Evolutionary conservation across 1,140 invertebrate species (phyloP), one percentile per base, ranked within the genome.

Genomic region (Drosophila bocki): DNA sequence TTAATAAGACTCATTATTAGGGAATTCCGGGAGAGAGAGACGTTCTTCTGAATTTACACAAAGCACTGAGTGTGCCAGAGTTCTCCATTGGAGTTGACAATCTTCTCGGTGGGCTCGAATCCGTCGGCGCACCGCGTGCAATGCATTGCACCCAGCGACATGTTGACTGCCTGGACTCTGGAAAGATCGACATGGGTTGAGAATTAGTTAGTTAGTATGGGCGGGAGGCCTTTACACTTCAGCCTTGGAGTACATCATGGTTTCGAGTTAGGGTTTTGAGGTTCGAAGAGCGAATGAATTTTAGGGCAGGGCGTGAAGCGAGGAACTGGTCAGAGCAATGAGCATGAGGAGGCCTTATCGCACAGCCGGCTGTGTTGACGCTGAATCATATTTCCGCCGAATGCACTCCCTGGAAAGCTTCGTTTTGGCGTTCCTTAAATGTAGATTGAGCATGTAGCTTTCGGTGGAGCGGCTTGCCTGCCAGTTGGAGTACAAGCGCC

Each of bases 21-120:
- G 8, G 13, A 3, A 13, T n/a, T 26, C 8, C 12, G 0, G 26
- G n/a, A 19, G 8, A 6, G 13, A n/a, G 19, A 2, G 1, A 22
- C 11, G n/a, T 33, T 7, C 26, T 47, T 7, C 3, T 15, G 6
- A 26, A 74, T 97, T 97, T 95, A 99, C 98, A 99, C 99, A 95
- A 99, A 99, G 93, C 99, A 99, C 80, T 98, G 96, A 9, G 98
- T 97, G 94, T 99, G 99, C 98, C 98, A 99, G 41, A 99, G 94
- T 94, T 99, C 98, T 70, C 99, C 99, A 93, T 98, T 98, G 1
- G 98, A 99, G 93, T 99, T 99, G 45, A 99, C 98, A 93, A 99
- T 99, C 94, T 99, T 99, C 93, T 99, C 99, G 91, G 99, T 96
- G 13, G 97, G 94, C 78, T 98, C 97, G 93, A 99, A 99, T 9